Conservation (phyloP, 2,797 vertebrate species). For the Streptopelia turtur region DNA sequence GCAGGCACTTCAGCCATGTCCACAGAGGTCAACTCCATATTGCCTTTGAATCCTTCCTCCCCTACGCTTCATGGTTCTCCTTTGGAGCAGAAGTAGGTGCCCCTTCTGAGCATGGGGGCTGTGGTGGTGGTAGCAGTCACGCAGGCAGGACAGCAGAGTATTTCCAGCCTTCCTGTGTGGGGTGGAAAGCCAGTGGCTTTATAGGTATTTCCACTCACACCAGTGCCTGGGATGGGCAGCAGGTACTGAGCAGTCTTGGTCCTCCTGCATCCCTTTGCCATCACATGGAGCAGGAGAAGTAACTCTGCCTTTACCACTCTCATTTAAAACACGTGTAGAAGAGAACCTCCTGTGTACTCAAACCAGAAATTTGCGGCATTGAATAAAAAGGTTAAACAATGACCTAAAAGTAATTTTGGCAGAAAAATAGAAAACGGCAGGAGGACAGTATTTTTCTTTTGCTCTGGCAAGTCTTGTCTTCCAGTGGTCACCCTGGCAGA, state of each 20-base stretch:
- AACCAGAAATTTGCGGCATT: background rate
- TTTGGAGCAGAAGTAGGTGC: background rate
- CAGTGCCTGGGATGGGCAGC: background rate
- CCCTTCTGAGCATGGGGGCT: background rate
- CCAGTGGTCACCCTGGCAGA: background rate
- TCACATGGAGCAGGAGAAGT: background rate
- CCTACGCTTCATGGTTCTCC: rapidly evolving
- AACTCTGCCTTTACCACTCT: background rate
- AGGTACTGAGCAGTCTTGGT: background rate
- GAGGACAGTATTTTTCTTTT: background rate
- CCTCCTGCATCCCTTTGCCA: background rate
- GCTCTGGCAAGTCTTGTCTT: background rate
- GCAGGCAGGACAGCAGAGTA: background rate
- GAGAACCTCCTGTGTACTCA: background rate
- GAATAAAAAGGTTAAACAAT: background rate
- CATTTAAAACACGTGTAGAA: background rate
- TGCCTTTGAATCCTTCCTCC: background rate
- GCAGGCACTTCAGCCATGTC: background rate
- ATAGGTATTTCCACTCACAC: background rate
- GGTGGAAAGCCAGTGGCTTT: background rate
- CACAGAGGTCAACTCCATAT: background rate
- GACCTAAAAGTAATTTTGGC: background rate
- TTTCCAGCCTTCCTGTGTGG: background rate
- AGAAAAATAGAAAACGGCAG: background rate
- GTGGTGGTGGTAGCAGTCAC: background rate